phyloP scores from a whole-genome alignment of 2,797 vertebrate genomes.

The Eulemur rubriventer region DNA sequence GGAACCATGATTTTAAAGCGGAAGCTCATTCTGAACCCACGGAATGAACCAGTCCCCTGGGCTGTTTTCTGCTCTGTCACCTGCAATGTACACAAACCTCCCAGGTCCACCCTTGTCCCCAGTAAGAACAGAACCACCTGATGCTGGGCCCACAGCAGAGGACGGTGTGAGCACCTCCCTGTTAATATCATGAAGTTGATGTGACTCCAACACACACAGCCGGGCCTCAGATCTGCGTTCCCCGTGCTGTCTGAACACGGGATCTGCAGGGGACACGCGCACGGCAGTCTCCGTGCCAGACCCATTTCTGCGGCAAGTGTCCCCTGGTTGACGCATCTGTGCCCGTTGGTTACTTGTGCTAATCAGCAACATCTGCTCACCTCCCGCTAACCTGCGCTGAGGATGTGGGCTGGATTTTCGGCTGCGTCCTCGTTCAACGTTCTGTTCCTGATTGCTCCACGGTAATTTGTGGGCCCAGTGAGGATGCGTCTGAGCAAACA shows the following conservation, averaged over 20 bases:
- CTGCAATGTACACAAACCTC: rapidly evolving
- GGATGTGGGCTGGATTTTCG: rapidly evolving
- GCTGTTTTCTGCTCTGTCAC: background rate
- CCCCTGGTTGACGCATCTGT: rapidly evolving
- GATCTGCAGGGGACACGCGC: rapidly evolving
- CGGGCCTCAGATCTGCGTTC: background rate
- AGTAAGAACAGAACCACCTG: background rate
- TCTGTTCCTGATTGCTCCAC: rapidly evolving
- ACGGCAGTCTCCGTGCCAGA: rapidly evolving
- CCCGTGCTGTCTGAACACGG: rapidly evolving
- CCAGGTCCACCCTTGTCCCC: too few relatives aligned
- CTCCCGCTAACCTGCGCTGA: rapidly evolving
- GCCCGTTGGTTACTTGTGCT: rapidly evolving
- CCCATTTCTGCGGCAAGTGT: background rate
- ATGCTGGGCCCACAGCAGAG: background rate
- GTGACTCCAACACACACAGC: rapidly evolving
- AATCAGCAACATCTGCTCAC: background rate
- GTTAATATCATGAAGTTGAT: rapidly evolving
- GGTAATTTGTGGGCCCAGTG: background rate
- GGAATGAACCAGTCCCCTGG: background rate
- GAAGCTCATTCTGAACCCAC: rapidly evolving
- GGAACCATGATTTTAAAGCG: background rate
- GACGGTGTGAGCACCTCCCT: rapidly evolving
- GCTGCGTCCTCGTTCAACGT: rapidly evolving
- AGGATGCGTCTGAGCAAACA: background rate